Percentiles rank a stretch among this genome's conserved stretches.
Evolutionary conservation across 2,888 invertebrate genomes (phyloP).

Genomic region (Empis stercorea): DNA sequence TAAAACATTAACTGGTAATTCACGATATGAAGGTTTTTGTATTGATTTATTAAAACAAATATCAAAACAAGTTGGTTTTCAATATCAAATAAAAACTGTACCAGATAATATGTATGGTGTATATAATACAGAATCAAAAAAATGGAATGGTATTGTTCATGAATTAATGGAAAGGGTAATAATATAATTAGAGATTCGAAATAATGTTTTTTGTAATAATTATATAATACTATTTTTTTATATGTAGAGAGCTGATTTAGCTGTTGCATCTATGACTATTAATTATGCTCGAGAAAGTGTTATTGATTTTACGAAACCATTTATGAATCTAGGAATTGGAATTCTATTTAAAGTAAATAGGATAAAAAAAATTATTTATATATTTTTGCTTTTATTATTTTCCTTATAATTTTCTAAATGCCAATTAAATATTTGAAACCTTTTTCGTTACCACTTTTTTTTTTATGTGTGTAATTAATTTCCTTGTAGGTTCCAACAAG

Average conservation of each 20-base stretch:
- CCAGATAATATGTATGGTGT: constrained; percentile 85
- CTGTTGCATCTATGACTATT: constrained; percentile 95
- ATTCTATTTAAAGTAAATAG: constrained; percentile 80
- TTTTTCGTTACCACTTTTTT: too few species aligned
- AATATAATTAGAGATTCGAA: too few species aligned
- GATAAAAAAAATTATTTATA: constrained; percentile 18
- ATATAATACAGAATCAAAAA: constrained; percentile 70
- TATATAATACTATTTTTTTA: too few species aligned
- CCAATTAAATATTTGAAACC: too few species aligned
- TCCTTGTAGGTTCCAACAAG: constrained; percentile 67
- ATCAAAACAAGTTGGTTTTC: constrained; percentile 72
- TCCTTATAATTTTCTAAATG: not conserved
- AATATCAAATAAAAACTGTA: constrained; percentile 70
- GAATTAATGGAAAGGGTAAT: constrained; percentile 75
- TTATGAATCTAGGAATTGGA: constrained; percentile 94
- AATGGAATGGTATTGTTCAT: constrained; percentile 83
- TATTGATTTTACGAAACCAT: constrained; percentile 97
- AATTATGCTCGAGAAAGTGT: constrained; percentile 79
- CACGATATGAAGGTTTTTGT: constrained; percentile 81
- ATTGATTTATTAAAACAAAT: constrained; percentile 77
- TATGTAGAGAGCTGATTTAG: constrained; percentile 81
- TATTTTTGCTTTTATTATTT: not conserved
- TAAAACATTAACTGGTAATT: constrained; percentile 74
- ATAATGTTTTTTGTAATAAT: too few species aligned
- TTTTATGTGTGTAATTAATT: not conserved